A percentile compares a stretch with the other conserved stretches of the same genome.
phyloP scores from a whole-genome alignment of 1,140 invertebrate genomes.

The Micrasema minimum region DNA sequence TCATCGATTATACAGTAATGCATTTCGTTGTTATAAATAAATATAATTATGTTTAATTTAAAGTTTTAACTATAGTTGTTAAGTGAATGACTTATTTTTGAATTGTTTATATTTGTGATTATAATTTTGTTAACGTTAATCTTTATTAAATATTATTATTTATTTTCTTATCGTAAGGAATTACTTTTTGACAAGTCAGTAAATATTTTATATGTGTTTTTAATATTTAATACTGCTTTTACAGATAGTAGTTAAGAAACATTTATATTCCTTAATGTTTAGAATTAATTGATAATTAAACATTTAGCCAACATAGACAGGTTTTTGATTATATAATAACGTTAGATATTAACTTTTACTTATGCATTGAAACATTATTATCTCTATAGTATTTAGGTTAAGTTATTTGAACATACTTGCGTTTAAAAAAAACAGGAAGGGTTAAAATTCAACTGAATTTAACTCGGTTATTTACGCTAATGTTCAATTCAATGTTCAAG shows the following conservation, averaged over 20 bases:
- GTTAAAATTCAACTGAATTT: too few species aligned
- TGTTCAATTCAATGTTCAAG: not conserved
- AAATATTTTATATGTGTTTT: conserved; percentile 34
- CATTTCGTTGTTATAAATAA: conserved; percentile 35
- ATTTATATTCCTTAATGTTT: conserved; percentile 45
- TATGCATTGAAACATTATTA: conserved; percentile 43
- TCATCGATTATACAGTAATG: conserved; percentile 27
- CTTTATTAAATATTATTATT: conserved; percentile 39
- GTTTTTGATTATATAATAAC: conserved; percentile 51
- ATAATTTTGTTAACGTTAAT: conserved; percentile 43
- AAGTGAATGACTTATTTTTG: conserved; percentile 39
- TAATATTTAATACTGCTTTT: conserved; percentile 13
- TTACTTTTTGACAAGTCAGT: conserved; percentile 29
- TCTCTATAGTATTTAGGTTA: conserved; percentile 41
- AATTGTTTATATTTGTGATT: conserved; percentile 38
- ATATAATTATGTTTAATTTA: conserved; percentile 30
- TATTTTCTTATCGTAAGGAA: conserved; percentile 26
- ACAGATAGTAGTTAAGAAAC: conserved; percentile 19
- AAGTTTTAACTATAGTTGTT: conserved; percentile 34
- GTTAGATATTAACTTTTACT: conserved; percentile 45
- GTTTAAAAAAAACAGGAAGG: not conserved
- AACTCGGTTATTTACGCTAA: not conserved
- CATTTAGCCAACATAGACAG: conserved; percentile 49
- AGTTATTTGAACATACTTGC: conserved; percentile 10
- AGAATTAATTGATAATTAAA: conserved; percentile 26